A percentile compares a stretch with the other conserved stretches of the same genome.
phyloP scores from a whole-genome alignment of 2,888 invertebrate species.

The Cryptocephalus moraei region DNA sequence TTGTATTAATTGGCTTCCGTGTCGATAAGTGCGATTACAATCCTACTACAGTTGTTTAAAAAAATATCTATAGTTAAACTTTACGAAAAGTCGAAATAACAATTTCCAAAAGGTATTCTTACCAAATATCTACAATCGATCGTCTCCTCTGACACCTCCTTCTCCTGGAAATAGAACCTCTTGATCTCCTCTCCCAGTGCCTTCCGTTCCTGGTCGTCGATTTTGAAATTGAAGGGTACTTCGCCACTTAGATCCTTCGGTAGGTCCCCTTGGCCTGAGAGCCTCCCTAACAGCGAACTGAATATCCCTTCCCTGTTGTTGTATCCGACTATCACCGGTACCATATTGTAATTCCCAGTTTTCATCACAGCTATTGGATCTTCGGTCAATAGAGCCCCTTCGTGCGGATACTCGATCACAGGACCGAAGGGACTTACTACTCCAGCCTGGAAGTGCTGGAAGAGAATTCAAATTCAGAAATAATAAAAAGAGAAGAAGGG shows the following conservation, averaged over 20 bases:
- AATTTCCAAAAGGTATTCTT: too few relatives aligned
- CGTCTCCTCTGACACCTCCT: conserved; percentile 30
- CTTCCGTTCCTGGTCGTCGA: conserved; percentile 20
- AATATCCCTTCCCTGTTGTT: conserved; percentile 2
- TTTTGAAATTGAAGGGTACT: conserved; percentile 20
- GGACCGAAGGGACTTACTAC: not conserved
- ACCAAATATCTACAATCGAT: conserved; percentile 31
- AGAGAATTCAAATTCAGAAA: not conserved
- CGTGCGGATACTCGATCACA: conserved; percentile 4
- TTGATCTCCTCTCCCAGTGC: conserved; percentile 35
- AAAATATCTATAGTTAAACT: too few relatives aligned
- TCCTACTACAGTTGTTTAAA: too few relatives aligned
- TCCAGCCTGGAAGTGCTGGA: conserved; percentile 1
- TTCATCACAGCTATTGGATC: conserved; percentile 3
- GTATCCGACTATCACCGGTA: conserved; percentile 4
- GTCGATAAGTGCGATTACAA: not conserved
- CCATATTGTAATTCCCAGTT: conserved; percentile 1
- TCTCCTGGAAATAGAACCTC: conserved; percentile 37
- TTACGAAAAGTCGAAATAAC: too few relatives aligned
- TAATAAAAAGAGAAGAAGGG: not conserved
- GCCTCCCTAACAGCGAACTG: not conserved
- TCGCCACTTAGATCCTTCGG: conserved; percentile 17
- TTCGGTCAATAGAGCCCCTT: conserved; percentile 4
- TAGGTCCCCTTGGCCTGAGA: conserved; percentile 6
- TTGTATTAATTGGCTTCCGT: not conserved